Evolutionary conservation across 2,888 invertebrate species (phyloP).

Genomic region (Sphecodes monilicornis): DNA sequence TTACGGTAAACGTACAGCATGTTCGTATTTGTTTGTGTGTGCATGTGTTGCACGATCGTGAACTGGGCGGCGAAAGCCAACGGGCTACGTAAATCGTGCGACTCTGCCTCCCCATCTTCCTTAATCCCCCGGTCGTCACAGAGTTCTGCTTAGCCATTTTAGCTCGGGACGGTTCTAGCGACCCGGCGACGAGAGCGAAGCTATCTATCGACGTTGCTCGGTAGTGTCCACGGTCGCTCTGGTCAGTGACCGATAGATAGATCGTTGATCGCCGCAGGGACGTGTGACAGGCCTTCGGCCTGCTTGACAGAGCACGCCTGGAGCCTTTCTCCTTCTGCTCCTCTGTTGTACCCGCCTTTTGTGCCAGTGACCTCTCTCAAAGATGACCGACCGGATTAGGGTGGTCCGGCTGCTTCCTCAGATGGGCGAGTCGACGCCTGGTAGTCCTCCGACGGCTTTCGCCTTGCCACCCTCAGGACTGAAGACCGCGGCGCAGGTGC

Average conservation of each 20-base stretch:
- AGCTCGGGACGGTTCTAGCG: conserved; percentile 19
- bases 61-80: conserved; percentile 73
- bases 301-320: conserved; percentile 34
- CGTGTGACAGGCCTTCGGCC: background rate
- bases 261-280: conserved; percentile 32
- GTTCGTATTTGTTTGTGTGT: background rate
- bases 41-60: conserved; percentile 30
- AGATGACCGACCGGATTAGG: conserved; percentile 66
- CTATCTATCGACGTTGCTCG: conserved; percentile 33
- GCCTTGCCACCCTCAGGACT: conserved; percentile 80
- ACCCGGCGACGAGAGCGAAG: conserved; percentile 25
- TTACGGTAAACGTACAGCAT: conserved; percentile 1
- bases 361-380: conserved; percentile 42
- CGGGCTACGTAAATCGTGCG: conserved; percentile 60
- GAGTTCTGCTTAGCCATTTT: background rate
- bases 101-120: conserved; percentile 51
- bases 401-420: conserved; percentile 68
- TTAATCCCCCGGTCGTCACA: conserved; percentile 20
- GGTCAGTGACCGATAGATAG: conserved; percentile 35
- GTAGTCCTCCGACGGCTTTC: conserved; percentile 76
- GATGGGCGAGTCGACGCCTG: conserved; percentile 76
- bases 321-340: background rate
- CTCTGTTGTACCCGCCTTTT: conserved; percentile 11
- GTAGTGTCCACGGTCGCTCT: background rate
- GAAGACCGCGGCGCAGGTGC: conserved; percentile 77